phyloP scores from a whole-genome alignment of 2,113 vertebrate species.

The Mesoclemmys tuberculata region DNA sequence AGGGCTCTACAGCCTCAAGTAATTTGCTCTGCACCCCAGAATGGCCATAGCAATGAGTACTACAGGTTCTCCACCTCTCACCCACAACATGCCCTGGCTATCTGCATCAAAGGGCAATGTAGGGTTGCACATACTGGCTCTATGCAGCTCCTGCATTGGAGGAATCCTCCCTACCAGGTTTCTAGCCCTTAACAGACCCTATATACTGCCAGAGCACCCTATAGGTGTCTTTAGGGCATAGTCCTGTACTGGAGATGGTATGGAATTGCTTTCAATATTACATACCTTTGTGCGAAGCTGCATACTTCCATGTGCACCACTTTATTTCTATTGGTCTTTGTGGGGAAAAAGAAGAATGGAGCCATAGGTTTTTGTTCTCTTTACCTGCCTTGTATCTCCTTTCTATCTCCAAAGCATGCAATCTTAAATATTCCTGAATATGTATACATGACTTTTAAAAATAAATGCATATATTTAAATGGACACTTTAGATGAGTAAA shows the following conservation, averaged over 20 bases:
- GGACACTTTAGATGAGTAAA: background rate
- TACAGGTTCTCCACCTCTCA: background rate
- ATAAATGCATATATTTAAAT: background rate
- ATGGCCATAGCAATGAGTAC: background rate
- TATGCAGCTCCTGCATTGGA: background rate
- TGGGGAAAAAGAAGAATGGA: background rate
- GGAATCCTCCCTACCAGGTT: background rate
- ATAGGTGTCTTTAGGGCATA: background rate
- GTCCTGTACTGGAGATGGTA: background rate
- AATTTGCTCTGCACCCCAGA: background rate
- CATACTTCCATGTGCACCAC: background rate
- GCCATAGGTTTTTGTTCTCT: background rate
- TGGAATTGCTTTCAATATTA: background rate
- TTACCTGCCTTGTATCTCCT: background rate
- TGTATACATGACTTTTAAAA: background rate
- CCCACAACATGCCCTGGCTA: background rate
- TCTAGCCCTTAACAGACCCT: background rate
- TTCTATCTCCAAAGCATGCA: background rate
- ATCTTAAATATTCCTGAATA: background rate
- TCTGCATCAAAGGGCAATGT: background rate
- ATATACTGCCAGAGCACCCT: background rate
- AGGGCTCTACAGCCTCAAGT: fast-evolving
- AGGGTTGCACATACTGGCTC: background rate
- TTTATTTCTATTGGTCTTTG: background rate
- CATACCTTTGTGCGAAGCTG: background rate